Base-by-base conservation (phyloP, 2,888 invertebrate species). In the Philonicus albiceps region DNA sequence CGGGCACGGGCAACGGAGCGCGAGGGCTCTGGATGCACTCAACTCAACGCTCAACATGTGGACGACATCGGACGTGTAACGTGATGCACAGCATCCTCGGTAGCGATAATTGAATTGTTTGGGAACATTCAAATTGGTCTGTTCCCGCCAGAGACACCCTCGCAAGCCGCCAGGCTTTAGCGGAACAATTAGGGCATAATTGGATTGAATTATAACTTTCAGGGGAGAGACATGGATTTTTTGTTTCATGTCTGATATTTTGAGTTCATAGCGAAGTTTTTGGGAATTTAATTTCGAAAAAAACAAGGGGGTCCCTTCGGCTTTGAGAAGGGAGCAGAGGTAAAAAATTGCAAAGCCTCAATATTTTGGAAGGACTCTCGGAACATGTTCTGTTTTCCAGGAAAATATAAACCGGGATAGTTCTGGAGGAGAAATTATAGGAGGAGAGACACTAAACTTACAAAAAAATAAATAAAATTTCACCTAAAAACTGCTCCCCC, bases 91-190 rank as follows among this genome's bases (percentile, higher is more conserved):
- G 43, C 49, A 49, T 78, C 43, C 74, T 78, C 49, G 30, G 16
- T 30, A 30, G 22, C 49, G 78, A 49, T 78, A 78, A 78, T 78
- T 78, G 78, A 78, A 64, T 78, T 78, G 78, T 78, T 78, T 49
- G 22, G 78, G 37, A 78, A 78, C 78, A 78, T 78, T 78, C 30
- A 40, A 78, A 78, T 49, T 78, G 78, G 30, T 78, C 49, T 78
- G 78, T 64, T 49, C 34, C 22, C 37, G 76, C 6, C 34, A 31
- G 8, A 37, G 31, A 37, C 34, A 22, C 78, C 27, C 78, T 78
- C 49, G 49, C 27, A 16, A 3, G 40, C 40, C 40, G 31, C 40
- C 3, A 43, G 22, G 19, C 49, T 16, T 49, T 11, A 16, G 13
- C 27, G 64, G 11, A 6, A 30, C 30, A 78, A 78, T 78, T 43